Conservation (phyloP, 2,888 invertebrate species). For the Brachyopa scutellaris region DNA sequence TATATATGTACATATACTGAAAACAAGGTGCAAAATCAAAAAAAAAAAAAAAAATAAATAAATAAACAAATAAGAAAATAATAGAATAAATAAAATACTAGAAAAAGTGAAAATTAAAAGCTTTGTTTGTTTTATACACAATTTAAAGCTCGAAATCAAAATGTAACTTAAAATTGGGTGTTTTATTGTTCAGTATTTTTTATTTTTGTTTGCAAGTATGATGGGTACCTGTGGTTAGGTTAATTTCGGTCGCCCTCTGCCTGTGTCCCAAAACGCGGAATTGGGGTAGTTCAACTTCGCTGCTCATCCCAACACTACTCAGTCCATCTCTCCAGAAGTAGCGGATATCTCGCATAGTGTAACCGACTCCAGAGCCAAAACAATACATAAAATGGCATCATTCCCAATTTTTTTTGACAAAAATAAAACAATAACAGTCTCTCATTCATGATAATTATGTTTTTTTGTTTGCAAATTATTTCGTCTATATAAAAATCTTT, state of each 20-base stretch:
- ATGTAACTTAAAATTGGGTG: constrained; percentile 56
- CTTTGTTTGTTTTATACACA: constrained; percentile 28
- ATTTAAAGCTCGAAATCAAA: constrained; percentile 28
- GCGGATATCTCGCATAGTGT: constrained; percentile 98
- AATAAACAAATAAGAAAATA: constrained; percentile 11
- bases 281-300: constrained; percentile 97
- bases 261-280: constrained; percentile 98
- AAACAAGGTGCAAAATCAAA: constrained; percentile 60
- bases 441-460: constrained; percentile 65
- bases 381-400: constrained; percentile 78
- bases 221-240: constrained; percentile 96
- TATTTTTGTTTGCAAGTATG: constrained; percentile 76
- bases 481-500: constrained; percentile 6
- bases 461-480: constrained; percentile 48
- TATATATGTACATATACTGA: constrained; percentile 42
- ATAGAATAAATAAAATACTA: constrained; percentile 20
- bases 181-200: constrained; percentile 72
- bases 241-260: constrained; percentile 96
- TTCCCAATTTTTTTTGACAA: constrained; percentile 75
- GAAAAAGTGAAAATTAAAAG: constrained; percentile 45
- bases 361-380: constrained; percentile 88
- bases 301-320: constrained; percentile 97
- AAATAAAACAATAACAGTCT: constrained; percentile 73
- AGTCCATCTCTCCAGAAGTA: constrained; percentile 97
- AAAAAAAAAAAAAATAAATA: constrained; percentile 45